A percentile compares a stretch with the other conserved stretches of the same genome.
These are phyloP conservation scores for Camponotus fellah DNA, from an alignment of 2,888 invertebrate genomes.

Conservation along the genomic window DNA sequence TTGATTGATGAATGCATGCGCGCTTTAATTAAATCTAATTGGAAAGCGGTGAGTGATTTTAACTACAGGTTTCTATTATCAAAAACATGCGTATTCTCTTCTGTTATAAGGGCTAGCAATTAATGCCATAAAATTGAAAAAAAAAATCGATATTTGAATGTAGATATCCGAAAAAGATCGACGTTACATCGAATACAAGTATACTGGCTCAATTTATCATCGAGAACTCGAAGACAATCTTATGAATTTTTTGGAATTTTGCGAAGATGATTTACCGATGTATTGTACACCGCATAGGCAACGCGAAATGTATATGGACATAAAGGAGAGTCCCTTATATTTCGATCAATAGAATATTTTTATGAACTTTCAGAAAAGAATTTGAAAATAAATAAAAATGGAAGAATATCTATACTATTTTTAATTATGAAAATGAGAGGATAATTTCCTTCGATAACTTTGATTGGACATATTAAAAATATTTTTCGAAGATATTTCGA, in stretches of 20 bases:
- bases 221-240: constrained; percentile 72
- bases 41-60: constrained; percentile 71
- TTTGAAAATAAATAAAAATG: not conserved
- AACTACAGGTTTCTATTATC: constrained; percentile 1
- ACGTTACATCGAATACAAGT: constrained; percentile 65
- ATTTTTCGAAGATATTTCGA: too few relatives aligned
- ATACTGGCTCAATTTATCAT: constrained; percentile 74
- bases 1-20: constrained; percentile 68
- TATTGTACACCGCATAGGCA: constrained; percentile 74
- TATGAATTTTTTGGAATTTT: constrained; percentile 74
- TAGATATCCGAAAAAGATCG: constrained; percentile 74
- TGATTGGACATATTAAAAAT: too few relatives aligned
- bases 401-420: not conserved
- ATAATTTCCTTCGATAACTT: too few relatives aligned
- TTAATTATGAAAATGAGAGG: not conserved
- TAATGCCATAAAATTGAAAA: not conserved
- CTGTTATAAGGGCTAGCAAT: not conserved
- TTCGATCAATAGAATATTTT: constrained; percentile 35
- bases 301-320: constrained; percentile 63
- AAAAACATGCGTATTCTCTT: not conserved
- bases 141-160: not conserved
- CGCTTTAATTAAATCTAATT: constrained; percentile 66
- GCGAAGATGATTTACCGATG: constrained; percentile 74
- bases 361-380: not conserved
- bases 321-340: constrained; percentile 66